phyloP scores from a whole-genome alignment of 2,113 vertebrate genomes.

The Urocynchramus pylzowi region DNA sequence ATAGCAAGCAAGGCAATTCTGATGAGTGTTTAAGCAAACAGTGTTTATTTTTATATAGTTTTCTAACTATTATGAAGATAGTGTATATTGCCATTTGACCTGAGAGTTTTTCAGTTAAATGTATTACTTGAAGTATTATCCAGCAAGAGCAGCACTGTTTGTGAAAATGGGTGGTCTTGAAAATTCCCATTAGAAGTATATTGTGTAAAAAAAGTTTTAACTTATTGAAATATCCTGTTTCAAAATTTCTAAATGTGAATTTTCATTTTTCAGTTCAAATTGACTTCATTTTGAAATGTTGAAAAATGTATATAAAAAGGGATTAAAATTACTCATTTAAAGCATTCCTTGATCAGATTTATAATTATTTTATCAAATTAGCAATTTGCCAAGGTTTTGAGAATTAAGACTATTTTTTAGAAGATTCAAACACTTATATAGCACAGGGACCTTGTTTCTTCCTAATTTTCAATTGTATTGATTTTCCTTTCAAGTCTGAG shows the following conservation, averaged over 20 bases:
- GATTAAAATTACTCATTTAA: neutral
- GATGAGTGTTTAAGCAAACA: neutral
- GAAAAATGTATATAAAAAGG: conserved; percentile 35
- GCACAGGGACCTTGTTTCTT: neutral
- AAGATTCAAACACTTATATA: neutral
- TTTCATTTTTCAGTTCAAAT: neutral
- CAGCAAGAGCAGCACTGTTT: neutral
- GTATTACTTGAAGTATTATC: neutral
- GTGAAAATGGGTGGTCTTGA: neutral
- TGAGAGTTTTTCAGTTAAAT: neutral
- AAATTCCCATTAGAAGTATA: neutral
- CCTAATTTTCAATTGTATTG: neutral
- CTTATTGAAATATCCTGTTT: neutral
- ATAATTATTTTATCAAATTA: neutral
- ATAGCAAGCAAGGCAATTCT: neutral
- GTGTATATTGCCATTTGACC: neutral
- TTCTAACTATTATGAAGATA: neutral
- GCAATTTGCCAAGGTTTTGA: neutral
- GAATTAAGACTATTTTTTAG: neutral
- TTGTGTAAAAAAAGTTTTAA: neutral
- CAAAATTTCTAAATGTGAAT: neutral
- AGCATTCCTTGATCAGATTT: neutral
- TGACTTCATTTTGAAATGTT: conserved; percentile 6
- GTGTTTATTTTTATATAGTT: neutral
- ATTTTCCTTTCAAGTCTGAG: neutral